These are phyloP conservation scores for Drosophila trichaetosa DNA, from an alignment of 2,888 invertebrate species.

Conservation along the genomic window DNA sequence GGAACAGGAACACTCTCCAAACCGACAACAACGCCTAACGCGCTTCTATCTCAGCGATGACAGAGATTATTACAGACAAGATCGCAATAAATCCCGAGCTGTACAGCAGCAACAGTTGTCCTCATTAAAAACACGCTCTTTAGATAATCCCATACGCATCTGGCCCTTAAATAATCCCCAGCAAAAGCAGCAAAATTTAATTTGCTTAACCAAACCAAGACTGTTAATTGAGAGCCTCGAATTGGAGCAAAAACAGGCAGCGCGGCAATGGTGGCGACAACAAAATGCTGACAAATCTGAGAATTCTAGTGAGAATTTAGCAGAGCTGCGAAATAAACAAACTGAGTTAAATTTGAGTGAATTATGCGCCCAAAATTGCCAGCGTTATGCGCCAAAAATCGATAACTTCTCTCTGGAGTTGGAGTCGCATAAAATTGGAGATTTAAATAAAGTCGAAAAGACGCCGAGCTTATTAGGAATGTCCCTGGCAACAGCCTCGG, in stretches of 20 bases:
- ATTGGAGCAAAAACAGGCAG: neutral
- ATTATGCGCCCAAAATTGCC: neutral
- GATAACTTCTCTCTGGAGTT: neutral
- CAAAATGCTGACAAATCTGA: neutral
- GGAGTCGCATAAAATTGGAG: neutral
- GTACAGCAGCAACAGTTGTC: neutral
- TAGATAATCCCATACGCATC: slow-evolving; percentile 6
- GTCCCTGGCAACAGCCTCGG: slow-evolving; percentile 5
- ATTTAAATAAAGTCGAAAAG: neutral
- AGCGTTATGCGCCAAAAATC: neutral
- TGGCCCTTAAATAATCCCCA: slow-evolving; percentile 9
- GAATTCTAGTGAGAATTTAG: neutral
- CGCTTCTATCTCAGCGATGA: neutral
- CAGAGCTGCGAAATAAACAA: neutral
- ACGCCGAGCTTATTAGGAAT: neutral
- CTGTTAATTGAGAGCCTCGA: slow-evolving; percentile 15
- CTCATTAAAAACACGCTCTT: neutral
- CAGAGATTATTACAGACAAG: neutral
- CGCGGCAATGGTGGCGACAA: neutral
- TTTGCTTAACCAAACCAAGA: slow-evolving; percentile 26
- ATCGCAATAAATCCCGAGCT: neutral
- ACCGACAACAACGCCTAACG: neutral
- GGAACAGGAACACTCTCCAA: neutral
- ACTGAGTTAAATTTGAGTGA: neutral
- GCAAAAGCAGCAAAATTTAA: slow-evolving; percentile 12